phyloP scores from a whole-genome alignment of 2,113 vertebrate species.

The Halcyon senegalensis region DNA sequence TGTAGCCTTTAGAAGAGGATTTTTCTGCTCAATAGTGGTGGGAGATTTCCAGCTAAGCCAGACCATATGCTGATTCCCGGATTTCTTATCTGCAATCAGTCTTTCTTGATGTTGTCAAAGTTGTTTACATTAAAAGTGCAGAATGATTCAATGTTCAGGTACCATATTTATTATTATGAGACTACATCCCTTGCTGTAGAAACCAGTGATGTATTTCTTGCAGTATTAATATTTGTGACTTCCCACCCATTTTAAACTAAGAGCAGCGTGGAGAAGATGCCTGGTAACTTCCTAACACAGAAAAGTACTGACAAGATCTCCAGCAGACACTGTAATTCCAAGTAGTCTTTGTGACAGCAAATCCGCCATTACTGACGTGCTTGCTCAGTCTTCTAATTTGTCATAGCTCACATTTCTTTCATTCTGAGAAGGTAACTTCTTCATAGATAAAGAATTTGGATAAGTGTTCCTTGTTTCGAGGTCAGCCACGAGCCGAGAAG shows the following conservation, averaged over 20 bases:
- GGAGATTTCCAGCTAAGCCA: slow-evolving; percentile 47
- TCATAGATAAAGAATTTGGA: not conserved
- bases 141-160: not conserved
- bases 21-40: not conserved
- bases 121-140: not conserved
- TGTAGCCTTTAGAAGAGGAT: slow-evolving; percentile 24
- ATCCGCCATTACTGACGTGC: not conserved
- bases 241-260: not conserved
- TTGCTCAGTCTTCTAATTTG: not conserved
- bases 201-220: not conserved
- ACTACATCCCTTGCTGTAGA: not conserved
- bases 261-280: not conserved
- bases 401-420: not conserved
- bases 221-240: not conserved
- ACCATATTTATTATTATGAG: not conserved
- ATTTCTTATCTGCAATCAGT: slow-evolving; percentile 38
- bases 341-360: not conserved
- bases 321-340: not conserved
- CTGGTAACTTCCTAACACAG: not conserved
- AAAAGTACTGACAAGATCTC: not conserved
- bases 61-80: slow-evolving; percentile 4
- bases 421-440: not conserved
- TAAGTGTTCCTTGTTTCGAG: not conserved
- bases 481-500: not conserved
- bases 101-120: not conserved